Base-by-base conservation (phyloP, 2,797 vertebrate species). In the Rhabdophis nuchalis region DNA sequence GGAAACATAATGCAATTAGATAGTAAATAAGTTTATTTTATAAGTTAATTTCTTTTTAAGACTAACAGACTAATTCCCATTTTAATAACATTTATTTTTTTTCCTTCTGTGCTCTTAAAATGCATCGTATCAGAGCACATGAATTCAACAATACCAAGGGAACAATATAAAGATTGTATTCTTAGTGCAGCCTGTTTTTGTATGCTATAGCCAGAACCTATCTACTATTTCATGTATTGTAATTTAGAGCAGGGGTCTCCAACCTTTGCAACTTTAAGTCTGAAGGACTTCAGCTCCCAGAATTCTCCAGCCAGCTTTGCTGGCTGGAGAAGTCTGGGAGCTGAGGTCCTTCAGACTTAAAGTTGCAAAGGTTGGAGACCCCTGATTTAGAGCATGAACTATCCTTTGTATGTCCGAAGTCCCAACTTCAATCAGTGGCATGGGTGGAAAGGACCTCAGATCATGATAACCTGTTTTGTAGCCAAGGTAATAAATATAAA, bases 1-100 rank as follows among this genome's bases (percentile, higher is more conserved):
- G 96, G 97, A 97, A 97, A 95, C 27, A 0, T 94, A 93, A 93
- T 96, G 96, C 82, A 90, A 95, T 96, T 96, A 97, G 94, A 95
- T 96, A 97, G 96, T 96, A 97, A 97, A 97, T 94, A 94, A 85
- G 92, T 95, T 92, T 97, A 96, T 95, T 96, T 97, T 95, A 95
- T 95, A 96, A 93, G 94, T 96, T 97, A 95, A 94, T 97, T 97
- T 94, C 94, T 96, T 96, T 96, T 95, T 96, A 96, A 87, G 96
- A 94, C 92, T 94, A 96, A 95, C 96, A 97, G 97, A 95, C 97
- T 97, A 95, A 95, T 94, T 95, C 93, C 85, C 93, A 95, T 97
- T 96, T 96, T 96, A 95, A 93, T 94, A 93, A 93, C 0, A 32
- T 23, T 94, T 94, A 93, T 92, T 93, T 1, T 96, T 96, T 95